phyloP scores from a whole-genome alignment of 2,888 invertebrate genomes.

The Drosophila conformis region DNA sequence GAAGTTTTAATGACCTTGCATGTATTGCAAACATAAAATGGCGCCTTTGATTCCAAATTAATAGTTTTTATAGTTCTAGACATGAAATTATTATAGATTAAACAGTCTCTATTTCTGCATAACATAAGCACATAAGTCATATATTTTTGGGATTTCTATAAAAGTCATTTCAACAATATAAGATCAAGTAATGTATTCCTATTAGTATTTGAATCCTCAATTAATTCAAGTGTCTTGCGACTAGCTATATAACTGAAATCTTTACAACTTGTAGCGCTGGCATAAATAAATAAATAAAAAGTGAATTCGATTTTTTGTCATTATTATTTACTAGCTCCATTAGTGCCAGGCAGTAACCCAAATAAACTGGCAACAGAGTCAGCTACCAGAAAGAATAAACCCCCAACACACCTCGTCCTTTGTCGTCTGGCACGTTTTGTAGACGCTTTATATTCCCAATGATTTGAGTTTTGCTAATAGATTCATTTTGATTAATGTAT shows the following conservation, averaged over 20 bases:
- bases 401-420: neutral
- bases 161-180: no score
- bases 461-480: slow-evolving; percentile 47
- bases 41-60: neutral
- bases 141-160: no score
- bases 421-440: slow-evolving; percentile 51
- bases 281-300: neutral
- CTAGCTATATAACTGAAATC: neutral
- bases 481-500: slow-evolving; percentile 69
- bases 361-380: neutral
- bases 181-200: no score
- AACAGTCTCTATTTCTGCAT: neutral
- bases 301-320: neutral
- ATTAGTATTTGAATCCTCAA: no score
- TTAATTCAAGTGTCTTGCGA: neutral
- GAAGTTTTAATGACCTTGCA: slow-evolving; percentile 7
- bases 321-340: slow-evolving; percentile 1
- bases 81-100: neutral
- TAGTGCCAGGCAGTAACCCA: slow-evolving; percentile 23
- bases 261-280: neutral
- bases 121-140: neutral
- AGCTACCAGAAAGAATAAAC: neutral
- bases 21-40: neutral
- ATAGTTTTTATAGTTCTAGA: neutral
- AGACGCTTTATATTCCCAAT: slow-evolving; percentile 18